Conservation (phyloP, 2,113 vertebrate genomes). For the Polypterus senegalus region DNA sequence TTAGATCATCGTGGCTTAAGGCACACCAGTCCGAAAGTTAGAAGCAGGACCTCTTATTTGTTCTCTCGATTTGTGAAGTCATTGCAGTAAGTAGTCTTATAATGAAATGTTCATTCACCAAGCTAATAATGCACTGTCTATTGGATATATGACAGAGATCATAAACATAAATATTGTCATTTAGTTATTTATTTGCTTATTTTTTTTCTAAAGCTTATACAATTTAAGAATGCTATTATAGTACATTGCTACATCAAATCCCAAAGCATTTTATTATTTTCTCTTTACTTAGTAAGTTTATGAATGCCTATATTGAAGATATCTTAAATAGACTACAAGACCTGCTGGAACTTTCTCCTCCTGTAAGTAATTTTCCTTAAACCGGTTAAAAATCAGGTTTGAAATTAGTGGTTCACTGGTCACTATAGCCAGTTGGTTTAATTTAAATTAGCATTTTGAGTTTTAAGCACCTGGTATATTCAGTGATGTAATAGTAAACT, state of each 20-base stretch:
- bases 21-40: constrained; percentile 84
- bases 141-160: too few species aligned
- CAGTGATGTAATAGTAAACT: too few species aligned
- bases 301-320: constrained; percentile 89
- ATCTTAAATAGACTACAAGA: constrained; percentile 91
- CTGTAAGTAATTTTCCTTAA: constrained; percentile 54
- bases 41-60: constrained; percentile 86
- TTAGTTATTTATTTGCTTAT: background rate
- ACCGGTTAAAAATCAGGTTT: too few species aligned
- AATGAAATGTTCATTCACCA: too few species aligned
- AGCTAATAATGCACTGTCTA: too few species aligned
- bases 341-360: constrained; percentile 76
- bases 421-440: too few species aligned
- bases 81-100: constrained; percentile 71
- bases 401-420: too few species aligned
- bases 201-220: background rate
- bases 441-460: too few species aligned
- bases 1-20: constrained; percentile 91
- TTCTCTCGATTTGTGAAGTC: constrained; percentile 96
- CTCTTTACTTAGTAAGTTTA: constrained; percentile 65
- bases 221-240: background rate
- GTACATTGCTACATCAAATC: too few species aligned
- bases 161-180: too few species aligned
- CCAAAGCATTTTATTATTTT: background rate
- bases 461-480: too few species aligned